Conservation (phyloP, 2,113 vertebrate genomes). For the Xyrauchen texanus region DNA sequence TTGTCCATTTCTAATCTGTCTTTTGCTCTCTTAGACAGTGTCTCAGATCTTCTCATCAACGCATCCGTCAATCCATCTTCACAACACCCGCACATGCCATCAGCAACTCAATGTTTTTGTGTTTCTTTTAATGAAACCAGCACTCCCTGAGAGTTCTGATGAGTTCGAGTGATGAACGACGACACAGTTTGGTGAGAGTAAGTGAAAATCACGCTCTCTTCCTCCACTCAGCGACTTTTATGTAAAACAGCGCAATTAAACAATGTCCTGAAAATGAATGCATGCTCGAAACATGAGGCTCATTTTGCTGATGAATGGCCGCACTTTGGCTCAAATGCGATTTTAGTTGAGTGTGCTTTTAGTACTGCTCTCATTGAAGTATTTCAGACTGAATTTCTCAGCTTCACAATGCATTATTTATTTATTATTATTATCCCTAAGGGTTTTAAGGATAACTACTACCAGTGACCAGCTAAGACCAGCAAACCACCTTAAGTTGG, state of each 20-base stretch:
- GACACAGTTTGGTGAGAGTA: constrained; percentile 53
- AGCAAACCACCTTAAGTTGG: neutral
- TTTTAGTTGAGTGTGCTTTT: constrained; percentile 35
- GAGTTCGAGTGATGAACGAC: constrained; percentile 55
- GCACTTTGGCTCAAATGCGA: neutral
- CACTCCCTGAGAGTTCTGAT: constrained; percentile 23
- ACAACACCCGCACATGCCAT: neutral
- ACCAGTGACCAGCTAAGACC: neutral
- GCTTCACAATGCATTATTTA: neutral
- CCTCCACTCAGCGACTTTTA: constrained; percentile 70
- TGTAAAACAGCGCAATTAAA: constrained; percentile 67
- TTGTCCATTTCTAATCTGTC: constrained; percentile 2
- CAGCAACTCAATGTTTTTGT: constrained; percentile 26
- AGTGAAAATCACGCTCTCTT: constrained; percentile 60
- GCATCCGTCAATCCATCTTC: constrained; percentile 33
- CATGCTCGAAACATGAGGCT: constrained; percentile 60
- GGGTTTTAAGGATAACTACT: neutral
- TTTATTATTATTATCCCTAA: neutral
- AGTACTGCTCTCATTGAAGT: constrained; percentile 12
- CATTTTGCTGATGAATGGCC: constrained; percentile 66
- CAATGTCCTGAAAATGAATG: constrained; percentile 64
- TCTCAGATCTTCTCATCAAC: constrained; percentile 20
- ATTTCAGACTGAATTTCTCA: neutral
- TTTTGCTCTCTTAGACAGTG: neutral
- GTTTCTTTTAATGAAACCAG: constrained; percentile 27